Percentiles rank a stretch among this genome's conserved stretches.
These are phyloP conservation scores for Scaptomyza cyrtandrae DNA, from an alignment of 2,888 invertebrate genomes.

Conservation along the genomic window DNA sequence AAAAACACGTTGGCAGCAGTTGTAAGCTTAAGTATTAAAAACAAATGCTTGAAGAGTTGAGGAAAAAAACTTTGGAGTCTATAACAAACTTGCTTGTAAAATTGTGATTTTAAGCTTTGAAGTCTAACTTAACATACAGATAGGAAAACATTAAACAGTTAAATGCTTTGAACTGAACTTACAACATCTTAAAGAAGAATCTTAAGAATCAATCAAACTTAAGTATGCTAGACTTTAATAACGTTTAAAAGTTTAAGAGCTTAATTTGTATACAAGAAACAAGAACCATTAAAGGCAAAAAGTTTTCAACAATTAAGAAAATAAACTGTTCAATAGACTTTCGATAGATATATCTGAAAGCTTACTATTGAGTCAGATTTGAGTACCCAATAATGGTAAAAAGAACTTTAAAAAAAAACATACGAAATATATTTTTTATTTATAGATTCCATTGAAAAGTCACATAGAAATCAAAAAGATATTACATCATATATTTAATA, in stretches of 20 bases:
- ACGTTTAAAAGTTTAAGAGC: not conserved
- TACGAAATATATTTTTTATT: too few relatives aligned
- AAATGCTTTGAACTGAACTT: constrained; percentile 7
- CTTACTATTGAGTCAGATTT: not conserved
- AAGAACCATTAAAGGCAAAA: not conserved
- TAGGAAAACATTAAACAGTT: not conserved
- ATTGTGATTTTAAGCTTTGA: not conserved
- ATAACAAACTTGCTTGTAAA: constrained; percentile 17
- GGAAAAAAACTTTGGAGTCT: not conserved
- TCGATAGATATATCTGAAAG: not conserved
- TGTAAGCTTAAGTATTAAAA: constrained; percentile 32
- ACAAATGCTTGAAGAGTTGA: constrained; percentile 1
- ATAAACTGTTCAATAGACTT: not conserved
- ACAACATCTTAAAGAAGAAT: not conserved
- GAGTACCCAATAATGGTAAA: too few relatives aligned
- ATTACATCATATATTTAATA: too few relatives aligned
- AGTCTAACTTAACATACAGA: not conserved
- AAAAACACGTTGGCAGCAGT: constrained; percentile 45
- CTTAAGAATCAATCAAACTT: not conserved
- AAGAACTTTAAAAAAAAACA: too few relatives aligned
- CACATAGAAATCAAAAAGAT: too few relatives aligned
- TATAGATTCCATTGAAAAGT: too few relatives aligned
- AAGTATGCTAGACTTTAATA: not conserved
- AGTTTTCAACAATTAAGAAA: not conserved
- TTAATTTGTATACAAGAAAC: not conserved